Evolutionary conservation across 2,888 invertebrate genomes (phyloP).

Genomic region (Petrophora chlorosata): DNA sequence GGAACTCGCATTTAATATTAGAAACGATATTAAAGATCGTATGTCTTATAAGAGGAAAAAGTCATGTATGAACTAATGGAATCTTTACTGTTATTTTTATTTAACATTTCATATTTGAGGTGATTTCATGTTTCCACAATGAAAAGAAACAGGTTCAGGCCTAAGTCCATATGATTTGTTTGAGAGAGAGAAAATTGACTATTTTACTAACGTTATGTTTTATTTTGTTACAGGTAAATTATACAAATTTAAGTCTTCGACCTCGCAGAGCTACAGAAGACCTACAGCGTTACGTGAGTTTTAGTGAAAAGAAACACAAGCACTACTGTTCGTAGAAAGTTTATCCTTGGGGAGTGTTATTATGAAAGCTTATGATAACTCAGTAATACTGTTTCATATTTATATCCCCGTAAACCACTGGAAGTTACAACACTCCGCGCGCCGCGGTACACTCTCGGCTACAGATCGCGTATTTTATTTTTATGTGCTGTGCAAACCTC

Average conservation of each 20-base stretch:
- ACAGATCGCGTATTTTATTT: constrained; percentile 15
- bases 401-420: constrained; percentile 5
- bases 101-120: no score
- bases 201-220: neutral
- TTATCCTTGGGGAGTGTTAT: constrained; percentile 10
- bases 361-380: constrained; percentile 18
- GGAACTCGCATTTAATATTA: no score
- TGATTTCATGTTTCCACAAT: no score
- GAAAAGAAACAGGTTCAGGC: no score
- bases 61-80: no score
- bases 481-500: constrained; percentile 14
- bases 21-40: no score
- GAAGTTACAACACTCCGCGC: constrained; percentile 7
- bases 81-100: no score
- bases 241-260: neutral
- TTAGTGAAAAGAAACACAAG: neutral
- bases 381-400: neutral
- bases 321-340: neutral
- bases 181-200: neutral
- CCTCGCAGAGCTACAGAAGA: no score
- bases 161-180: no score
- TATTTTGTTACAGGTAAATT: constrained; percentile 19
- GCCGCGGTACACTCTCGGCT: neutral
- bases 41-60: no score
- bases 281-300: no score